Base-by-base conservation (phyloP, 1,140 invertebrate genomes). In the Drosophila burlai region DNA sequence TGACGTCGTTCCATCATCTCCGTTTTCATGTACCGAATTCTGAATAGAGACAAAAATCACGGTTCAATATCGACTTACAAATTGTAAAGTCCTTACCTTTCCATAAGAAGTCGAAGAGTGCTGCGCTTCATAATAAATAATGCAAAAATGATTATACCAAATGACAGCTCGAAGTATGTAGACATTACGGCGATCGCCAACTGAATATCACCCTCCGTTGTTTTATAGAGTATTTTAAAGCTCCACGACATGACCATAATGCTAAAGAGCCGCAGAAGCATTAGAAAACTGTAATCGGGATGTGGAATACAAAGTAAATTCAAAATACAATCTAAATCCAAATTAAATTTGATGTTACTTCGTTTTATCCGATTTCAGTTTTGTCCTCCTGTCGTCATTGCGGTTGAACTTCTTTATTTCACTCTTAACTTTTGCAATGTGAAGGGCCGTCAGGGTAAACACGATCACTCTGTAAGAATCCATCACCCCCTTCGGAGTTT, bases 151-250 rank as follows among this genome's bases (percentile, higher is more conserved):
- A 38, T 24, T 4, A 55, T 16, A 4, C 52, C 52, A 16, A 16
- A 6, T 2, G 34, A 55, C 2, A 1, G 0, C 1, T 10, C 0
- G 8, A 24, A 24, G 34, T 38, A 55, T 7, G 1, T 0, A 0
- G 0, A 0, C 4, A 38, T 0, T 34, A 9, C 3, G 1, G 1
- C 0, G 7, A 21, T 13, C 13, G 3, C 8, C 34, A 6, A 6
- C 0, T 10, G 8, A 2, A 38, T 10, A 16, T 55, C 13, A 2
- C 15, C 34, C 18, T 16, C 15, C 4, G 18, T 24, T 13, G 24
- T 1, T 4, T 2, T 4, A 6, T 3, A 0, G 16, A 55, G 2
- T 10, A 24, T 16, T 16, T 0, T 1, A 4, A 38, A 10, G 8
- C 8, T 40, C 54, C 54, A 55, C 15, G 21, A 11, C 18, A 55